phyloP scores from a whole-genome alignment of 2,888 invertebrate species.

The Gasteruption jaculator region DNA sequence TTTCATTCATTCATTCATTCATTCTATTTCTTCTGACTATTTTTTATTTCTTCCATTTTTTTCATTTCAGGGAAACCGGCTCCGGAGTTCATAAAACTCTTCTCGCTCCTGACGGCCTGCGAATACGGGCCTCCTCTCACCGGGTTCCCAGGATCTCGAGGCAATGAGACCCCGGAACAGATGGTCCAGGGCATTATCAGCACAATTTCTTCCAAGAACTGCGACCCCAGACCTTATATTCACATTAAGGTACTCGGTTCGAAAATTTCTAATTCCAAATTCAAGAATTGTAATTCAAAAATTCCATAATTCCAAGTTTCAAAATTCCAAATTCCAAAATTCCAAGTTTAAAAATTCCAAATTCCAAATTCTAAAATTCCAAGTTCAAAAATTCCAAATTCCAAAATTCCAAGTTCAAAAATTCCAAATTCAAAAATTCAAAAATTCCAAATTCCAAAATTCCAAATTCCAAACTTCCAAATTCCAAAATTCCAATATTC shows the following conservation, averaged over 20 bases:
- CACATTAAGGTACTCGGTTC: conserved; percentile 47
- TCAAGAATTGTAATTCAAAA: too few relatives aligned
- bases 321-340: too few relatives aligned
- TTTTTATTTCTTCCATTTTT: conserved; percentile 3
- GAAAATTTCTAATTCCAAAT: too few relatives aligned
- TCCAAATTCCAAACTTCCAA: too few relatives aligned
- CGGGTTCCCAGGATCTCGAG: conserved; percentile 43
- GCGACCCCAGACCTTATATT: conserved; percentile 43
- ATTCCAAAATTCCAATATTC: too few relatives aligned
- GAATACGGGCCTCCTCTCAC: conserved; percentile 45
- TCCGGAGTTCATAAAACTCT: conserved; percentile 42
- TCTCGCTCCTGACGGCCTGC: conserved; percentile 42
- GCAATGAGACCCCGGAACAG: conserved; percentile 42
- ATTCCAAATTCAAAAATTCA: too few relatives aligned
- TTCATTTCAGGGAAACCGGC: conserved; percentile 36
- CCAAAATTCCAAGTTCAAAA: too few relatives aligned
- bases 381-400: too few relatives aligned
- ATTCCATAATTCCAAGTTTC: too few relatives aligned
- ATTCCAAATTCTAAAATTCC: too few relatives aligned
- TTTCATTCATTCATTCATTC: not conserved
- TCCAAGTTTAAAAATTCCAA: too few relatives aligned
- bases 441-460: too few relatives aligned
- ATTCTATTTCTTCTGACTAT: conserved; percentile 3
- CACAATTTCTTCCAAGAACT: conserved; percentile 39
- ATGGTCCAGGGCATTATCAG: conserved; percentile 47